Base-by-base conservation (phyloP, 2,797 vertebrate species). In the Catamblyrhynchus diadema region DNA sequence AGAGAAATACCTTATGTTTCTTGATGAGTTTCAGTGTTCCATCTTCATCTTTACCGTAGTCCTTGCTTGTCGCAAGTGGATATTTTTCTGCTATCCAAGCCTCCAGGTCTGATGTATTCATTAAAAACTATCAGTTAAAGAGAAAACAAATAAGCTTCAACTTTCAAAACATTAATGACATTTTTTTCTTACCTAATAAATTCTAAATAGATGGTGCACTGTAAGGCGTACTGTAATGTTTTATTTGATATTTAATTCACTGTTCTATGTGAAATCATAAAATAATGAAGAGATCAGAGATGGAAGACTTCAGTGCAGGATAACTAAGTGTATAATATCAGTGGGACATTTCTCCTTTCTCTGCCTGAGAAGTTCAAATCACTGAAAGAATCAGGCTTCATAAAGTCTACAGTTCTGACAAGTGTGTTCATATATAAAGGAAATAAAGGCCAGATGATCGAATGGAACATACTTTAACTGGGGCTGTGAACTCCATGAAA, bases 81-180 rank as follows among this genome's bases (percentile, higher is more conserved):
- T 97, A 86, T 32, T 97, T 98, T 96, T 99, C 99, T 6, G 94
- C 96, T 88, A 98, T 93, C 95, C 98, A 98, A 93, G 93, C 96
- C 95, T 99, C 98, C 91, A 99, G 96, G 91, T 99, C 99, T 8
- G 98, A 98, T 72, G 97, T 98, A 85, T 98, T 98, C 88, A 98
- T 96, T 95, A 99, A 97, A 94, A 98, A 98, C 99, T 99, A 90
- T 17, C 54, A 91, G 14, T 85, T 50, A 84, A 94, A 92, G 53
- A 81, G 13, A 94, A 62, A 90, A 67, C 4, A 59, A 56, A 17
- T 79, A n/a, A 87, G 18, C 35, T 73, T 80, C 48, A 50, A 17
- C 9, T 90, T 75, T n/a, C 33, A 90, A 65, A 86, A 47, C 28
- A 48, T 5, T 54, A 2, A 17, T 13, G 11, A 21, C 0, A 14